A percentile compares a stretch with the other conserved stretches of the same genome.
phyloP scores from a whole-genome alignment of 2,113 vertebrate species.

The Isurus oxyrinchus region DNA sequence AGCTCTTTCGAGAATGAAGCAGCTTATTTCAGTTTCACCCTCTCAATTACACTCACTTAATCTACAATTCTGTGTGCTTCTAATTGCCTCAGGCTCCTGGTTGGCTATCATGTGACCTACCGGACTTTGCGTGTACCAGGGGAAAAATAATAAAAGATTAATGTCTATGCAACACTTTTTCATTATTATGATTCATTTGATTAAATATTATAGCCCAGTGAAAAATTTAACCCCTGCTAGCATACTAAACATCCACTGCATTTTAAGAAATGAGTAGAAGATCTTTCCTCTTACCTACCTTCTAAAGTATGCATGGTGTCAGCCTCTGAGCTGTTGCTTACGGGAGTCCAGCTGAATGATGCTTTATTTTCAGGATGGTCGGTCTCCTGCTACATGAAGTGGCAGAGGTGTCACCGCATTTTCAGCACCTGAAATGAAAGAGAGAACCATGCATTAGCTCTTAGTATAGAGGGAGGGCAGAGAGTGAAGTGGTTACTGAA shows the following conservation, averaged over 20 bases:
- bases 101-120: slow-evolving; percentile 6
- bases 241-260: background rate
- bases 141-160: slow-evolving; percentile 8
- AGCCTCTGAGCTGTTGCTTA: background rate
- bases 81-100: slow-evolving; percentile 16
- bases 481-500: background rate
- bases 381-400: background rate
- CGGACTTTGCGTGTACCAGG: background rate
- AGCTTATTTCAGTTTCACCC: slow-evolving; percentile 18
- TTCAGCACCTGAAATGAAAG: background rate
- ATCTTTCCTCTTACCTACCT: background rate
- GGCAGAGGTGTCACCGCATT: background rate
- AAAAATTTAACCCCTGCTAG: background rate
- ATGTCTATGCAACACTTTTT: background rate
- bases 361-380: background rate
- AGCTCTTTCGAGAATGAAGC: background rate
- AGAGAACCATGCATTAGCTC: background rate
- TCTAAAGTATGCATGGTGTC: background rate
- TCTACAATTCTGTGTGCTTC: slow-evolving; percentile 9
- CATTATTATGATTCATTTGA: background rate
- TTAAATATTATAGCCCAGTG: background rate
- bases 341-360: background rate
- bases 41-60: slow-evolving; percentile 7
- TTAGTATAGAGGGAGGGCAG: background rate
- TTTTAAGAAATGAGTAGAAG: background rate